Conservation (phyloP, 2,888 invertebrate genomes). For the Idaea aversata region DNA sequence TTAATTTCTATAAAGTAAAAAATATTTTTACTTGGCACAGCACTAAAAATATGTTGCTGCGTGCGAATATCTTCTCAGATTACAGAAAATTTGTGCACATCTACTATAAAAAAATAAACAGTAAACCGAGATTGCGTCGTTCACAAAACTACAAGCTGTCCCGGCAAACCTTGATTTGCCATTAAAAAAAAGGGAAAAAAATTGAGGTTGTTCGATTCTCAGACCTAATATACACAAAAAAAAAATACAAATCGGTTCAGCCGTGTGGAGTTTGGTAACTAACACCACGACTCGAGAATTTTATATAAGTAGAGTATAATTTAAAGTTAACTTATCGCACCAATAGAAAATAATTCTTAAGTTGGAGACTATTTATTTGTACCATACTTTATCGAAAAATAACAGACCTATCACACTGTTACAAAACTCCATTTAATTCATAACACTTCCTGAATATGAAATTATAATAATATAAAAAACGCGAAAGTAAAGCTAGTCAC, state of each 20-base stretch:
- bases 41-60: neutral
- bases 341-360: slow-evolving; percentile 6
- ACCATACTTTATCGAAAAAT: slow-evolving; percentile 32
- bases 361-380: slow-evolving; percentile 25
- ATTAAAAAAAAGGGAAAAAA: too few relatives aligned
- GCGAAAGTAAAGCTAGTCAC: slow-evolving; percentile 52
- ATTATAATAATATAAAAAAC: slow-evolving; percentile 53
- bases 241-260: too few relatives aligned
- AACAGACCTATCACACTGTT: slow-evolving; percentile 29
- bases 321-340: neutral
- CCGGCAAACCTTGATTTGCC: too few relatives aligned
- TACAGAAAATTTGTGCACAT: too few relatives aligned
- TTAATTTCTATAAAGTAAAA: neutral
- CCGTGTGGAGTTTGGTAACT: too few relatives aligned
- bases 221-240: too few relatives aligned
- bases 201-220: too few relatives aligned
- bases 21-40: neutral
- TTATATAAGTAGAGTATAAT: too few relatives aligned
- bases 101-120: neutral
- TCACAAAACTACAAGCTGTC: too few relatives aligned
- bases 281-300: too few relatives aligned
- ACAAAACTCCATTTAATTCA: slow-evolving; percentile 41
- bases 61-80: too few relatives aligned
- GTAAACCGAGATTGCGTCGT: neutral
- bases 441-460: slow-evolving; percentile 33